Evolutionary conservation across 2,113 vertebrate species (phyloP), one percentile per base, ranked within the genome.

Genomic region (Neofelis nebulosa): DNA sequence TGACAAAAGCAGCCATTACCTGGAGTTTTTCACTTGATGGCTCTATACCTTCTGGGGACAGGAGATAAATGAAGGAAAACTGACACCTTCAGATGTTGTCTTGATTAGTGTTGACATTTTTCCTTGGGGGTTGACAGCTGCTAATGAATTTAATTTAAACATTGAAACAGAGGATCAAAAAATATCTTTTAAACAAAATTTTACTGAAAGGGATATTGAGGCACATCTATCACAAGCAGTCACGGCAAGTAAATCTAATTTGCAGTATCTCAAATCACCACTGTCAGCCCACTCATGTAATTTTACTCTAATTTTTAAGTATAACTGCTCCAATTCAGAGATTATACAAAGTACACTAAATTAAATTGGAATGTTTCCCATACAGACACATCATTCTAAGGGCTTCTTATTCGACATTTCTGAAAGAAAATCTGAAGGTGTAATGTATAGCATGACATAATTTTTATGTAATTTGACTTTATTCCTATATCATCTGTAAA

Each of bases 91-190:
- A 98, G 98, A 98, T 98, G 96, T 92, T 98, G 97, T 97, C 98
- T 98, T 98, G 98, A 98, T 98, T 97, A 97, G 63, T 96, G 95
- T 45, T 98, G 98, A 98, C 94, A 97, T 91, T 97, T 98, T 96
- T 95, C 95, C 95, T 98, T 97, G 73, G 63, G 95, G 89, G 79
- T 96, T 98, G 98, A 97, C 98, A 99, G 97, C 95, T 98, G 98
- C 94, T 98, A 98, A 98, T 98, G 94, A 98, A 98, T 98, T 98
- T 41, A 97, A 98, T 98, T 98, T 98, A 98, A 98, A 98, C 92
- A 95, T 93, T 91, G 97, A 98, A 98, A 97, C 52, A 95, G 41
- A 97, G 80, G 65, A 97, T 96, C 73, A 98, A 97, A 55, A 98
- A 98, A 97, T 95, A 78, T 31, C 0, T 89, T 89, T 92, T 85